Conservation (phyloP, 35 echinoderm and acorn worm species). For the Chiridota heheva region DNA sequence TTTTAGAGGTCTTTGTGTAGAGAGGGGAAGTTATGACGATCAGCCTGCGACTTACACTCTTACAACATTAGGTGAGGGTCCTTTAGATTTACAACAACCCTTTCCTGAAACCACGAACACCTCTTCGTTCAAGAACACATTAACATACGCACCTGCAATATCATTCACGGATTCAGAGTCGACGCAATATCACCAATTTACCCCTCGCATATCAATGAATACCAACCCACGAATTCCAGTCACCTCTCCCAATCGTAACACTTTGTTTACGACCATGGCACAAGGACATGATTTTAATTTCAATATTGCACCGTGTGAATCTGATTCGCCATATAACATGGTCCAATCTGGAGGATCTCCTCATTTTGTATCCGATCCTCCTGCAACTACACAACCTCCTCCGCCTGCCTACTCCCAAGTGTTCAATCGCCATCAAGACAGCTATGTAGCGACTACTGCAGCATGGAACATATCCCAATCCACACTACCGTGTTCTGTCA, state of each 20-base stretch:
- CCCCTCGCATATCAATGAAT: conserved; percentile 10
- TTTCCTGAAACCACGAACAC: conserved; percentile 52
- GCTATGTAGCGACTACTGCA: conserved; percentile 20
- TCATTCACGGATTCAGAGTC: conserved; percentile 31
- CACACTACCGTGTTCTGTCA: conserved; percentile 40
- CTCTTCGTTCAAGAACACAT: conserved; percentile 54
- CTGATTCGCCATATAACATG: neutral
- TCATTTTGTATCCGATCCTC: conserved; percentile 38
- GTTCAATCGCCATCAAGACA: conserved; percentile 36
- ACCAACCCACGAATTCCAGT: conserved; percentile 34
- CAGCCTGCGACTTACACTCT: conserved; percentile 28
- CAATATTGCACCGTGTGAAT: conserved; percentile 18
- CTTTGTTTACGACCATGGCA: conserved; percentile 31
- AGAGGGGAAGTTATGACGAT: conserved; percentile 45
- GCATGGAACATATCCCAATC: conserved; percentile 53
- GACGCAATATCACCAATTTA: conserved; percentile 16
- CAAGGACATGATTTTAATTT: conserved; percentile 26
- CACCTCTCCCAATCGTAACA: no score
- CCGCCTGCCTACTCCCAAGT: conserved; percentile 31
- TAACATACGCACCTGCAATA: conserved; percentile 49
- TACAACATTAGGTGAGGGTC: conserved; percentile 36
- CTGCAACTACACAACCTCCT: conserved; percentile 44
- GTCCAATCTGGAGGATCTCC: conserved; percentile 29
- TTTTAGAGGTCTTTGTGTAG: conserved; percentile 24
- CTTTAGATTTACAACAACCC: conserved; percentile 48